Evolutionary conservation across 1,140 invertebrate species (phyloP).

Genomic region (Pseudomyrmex cubaensis): DNA sequence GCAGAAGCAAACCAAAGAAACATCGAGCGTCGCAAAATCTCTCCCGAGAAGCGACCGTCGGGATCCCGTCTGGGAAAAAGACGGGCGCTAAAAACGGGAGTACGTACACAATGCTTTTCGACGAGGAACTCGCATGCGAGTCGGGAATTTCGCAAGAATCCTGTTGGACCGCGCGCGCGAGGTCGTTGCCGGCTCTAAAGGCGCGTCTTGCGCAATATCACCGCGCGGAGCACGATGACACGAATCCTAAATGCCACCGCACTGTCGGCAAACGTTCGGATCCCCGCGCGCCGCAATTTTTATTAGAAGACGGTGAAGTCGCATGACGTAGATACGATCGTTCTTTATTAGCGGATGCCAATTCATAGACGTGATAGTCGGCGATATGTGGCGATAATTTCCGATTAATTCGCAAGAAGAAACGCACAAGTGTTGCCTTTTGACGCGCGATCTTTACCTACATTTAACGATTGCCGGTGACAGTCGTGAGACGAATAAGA

Average conservation of each 20-base stretch:
- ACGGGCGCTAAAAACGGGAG: background rate
- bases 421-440: too few relatives aligned
- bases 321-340: conserved; percentile 7
- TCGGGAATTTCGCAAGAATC: conserved; percentile 70
- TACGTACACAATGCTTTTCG: conserved; percentile 35
- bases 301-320: conserved; percentile 33
- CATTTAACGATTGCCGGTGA: too few relatives aligned
- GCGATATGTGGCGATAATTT: too few relatives aligned
- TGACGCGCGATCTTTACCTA: too few relatives aligned
- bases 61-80: background rate
- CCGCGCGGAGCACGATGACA: conserved; percentile 65
- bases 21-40: too few relatives aligned
- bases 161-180: conserved; percentile 64
- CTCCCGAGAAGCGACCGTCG: background rate
- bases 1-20: background rate
- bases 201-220: conserved; percentile 65
- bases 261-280: conserved; percentile 36
- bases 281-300: background rate
- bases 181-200: conserved; percentile 66
- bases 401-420: too few relatives aligned
- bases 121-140: conserved; percentile 50
- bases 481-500: too few relatives aligned
- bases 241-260: conserved; percentile 71
- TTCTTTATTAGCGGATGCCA: too few relatives aligned
- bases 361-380: too few relatives aligned